phyloP scores from a whole-genome alignment of 1,140 invertebrate genomes.

The fruit fly (Drosophila melanogaster) region Release_6_plus_ISO1_MT NC_004354.4:7470001-7470500 shows the following conservation, averaged over 20 bases:
- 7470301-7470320: no score
- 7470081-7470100: conserved; percentile 13
- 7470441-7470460: conserved; percentile 7
- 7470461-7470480: not conserved
- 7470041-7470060: conserved; percentile 78
- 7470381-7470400: not conserved
- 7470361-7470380: not conserved
- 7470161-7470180: not conserved
- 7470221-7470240: not conserved
- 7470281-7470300: no score
- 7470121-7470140: conserved; percentile 14
- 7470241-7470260: no score
- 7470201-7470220: not conserved
- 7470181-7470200: not conserved
- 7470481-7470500: not conserved
- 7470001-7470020: conserved; percentile 29
- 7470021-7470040: conserved; percentile 74
- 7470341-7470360: not conserved
- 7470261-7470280: no score
- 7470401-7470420: not conserved
- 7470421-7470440: conserved; percentile 29
- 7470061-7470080: conserved; percentile 65
- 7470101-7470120: conserved; percentile 8
- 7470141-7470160: conserved; percentile 19
- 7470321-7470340: no score